Evolutionary conservation across 2,113 vertebrate species (phyloP).

Genomic region (Carassius carassius): DNA sequence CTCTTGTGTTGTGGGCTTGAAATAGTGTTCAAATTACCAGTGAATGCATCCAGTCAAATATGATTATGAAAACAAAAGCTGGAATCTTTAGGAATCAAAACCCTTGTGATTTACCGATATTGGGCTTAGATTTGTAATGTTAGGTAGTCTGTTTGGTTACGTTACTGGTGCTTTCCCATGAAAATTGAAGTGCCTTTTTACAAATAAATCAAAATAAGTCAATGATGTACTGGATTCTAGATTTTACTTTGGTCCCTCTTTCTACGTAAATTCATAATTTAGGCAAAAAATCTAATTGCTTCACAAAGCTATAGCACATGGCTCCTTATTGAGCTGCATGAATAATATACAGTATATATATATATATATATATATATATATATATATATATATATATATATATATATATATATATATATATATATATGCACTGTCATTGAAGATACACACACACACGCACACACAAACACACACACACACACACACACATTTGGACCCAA

Average conservation of each 20-base stretch:
- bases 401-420: too few relatives aligned
- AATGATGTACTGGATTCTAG: neutral
- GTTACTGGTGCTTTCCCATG: neutral
- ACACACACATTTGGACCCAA: too few relatives aligned
- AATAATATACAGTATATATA: neutral
- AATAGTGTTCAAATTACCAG: conserved; percentile 63
- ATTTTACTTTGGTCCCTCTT: neutral
- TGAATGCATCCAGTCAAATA: conserved; percentile 42
- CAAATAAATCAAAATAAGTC: neutral
- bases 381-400: too few relatives aligned
- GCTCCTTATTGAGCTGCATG: neutral
- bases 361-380: too few relatives aligned
- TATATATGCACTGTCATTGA: too few relatives aligned
- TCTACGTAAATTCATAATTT: neutral
- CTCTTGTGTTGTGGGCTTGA: conserved; percentile 57
- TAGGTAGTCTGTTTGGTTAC: neutral
- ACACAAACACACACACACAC: too few relatives aligned
- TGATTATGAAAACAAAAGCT: neutral
- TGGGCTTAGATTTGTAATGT: neutral
- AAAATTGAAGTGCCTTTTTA: neutral
- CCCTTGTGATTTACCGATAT: neutral
- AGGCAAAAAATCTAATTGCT: neutral
- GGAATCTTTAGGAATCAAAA: conserved; percentile 2
- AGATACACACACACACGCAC: too few relatives aligned
- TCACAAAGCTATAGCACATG: neutral